Percentiles rank a stretch among this genome's conserved stretches.
phyloP scores from a whole-genome alignment of 1,140 invertebrate species.

The Atta texana region DNA sequence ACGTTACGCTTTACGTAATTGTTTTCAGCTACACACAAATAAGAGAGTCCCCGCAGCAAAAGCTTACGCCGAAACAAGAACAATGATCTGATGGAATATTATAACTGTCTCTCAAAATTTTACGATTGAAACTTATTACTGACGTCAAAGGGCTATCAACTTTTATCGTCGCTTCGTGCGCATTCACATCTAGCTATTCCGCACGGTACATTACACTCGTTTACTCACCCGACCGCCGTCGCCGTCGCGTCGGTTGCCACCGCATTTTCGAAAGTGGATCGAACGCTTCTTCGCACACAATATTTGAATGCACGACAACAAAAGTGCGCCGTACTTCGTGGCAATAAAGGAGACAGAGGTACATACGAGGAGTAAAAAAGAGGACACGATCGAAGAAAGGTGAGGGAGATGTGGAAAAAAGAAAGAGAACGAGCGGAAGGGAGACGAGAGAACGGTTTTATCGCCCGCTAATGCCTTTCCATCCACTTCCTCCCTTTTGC shows the following conservation, averaged over 20 bases:
- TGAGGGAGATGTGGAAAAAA: not conserved
- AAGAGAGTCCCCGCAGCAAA: not conserved
- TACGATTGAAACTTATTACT: constrained; percentile 27
- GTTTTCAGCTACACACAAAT: not conserved
- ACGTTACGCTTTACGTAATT: not conserved
- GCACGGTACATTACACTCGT: constrained; percentile 58
- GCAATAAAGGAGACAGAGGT: constrained; percentile 48
- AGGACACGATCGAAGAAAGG: constrained; percentile 29
- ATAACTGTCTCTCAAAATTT: constrained; percentile 6
- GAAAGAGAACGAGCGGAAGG: not conserved
- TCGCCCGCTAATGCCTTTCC: constrained; percentile 62
- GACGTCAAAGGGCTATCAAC: constrained; percentile 32
- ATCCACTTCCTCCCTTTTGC: constrained; percentile 60
- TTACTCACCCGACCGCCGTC: constrained; percentile 6
- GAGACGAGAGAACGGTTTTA: constrained; percentile 50
- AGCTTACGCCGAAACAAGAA: not conserved
- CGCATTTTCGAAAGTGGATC: constrained; percentile 57
- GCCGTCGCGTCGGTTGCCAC: not conserved
- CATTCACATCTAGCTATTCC: constrained; percentile 54
- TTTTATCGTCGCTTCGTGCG: constrained; percentile 46
- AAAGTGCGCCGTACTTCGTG: constrained; percentile 38
- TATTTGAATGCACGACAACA: constrained; percentile 49
- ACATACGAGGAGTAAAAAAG: constrained; percentile 25
- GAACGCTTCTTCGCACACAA: constrained; percentile 45
- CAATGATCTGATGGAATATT: not conserved